A percentile compares a stretch with the other conserved stretches of the same genome.
These are phyloP conservation scores for Prosopocoilus inquinatus DNA, from an alignment of 2,888 invertebrate genomes.

Conservation along the genomic window DNA sequence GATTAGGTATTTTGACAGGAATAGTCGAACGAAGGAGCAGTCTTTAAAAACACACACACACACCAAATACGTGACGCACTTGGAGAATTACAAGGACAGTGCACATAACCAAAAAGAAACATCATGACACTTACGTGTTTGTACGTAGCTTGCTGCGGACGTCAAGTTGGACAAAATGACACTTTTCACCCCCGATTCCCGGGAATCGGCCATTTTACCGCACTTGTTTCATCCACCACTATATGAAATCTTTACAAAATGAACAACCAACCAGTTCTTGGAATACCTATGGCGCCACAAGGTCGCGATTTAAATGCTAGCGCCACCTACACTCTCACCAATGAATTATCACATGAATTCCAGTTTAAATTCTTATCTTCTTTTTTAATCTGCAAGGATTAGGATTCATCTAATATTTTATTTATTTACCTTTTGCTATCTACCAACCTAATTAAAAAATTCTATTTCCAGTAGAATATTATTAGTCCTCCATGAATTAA, in stretches of 20 bases:
- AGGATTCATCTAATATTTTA: not conserved
- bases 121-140: slow-evolving; percentile 38
- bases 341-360: no score
- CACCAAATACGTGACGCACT: slow-evolving; percentile 7
- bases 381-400: no score
- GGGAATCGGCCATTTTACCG: slow-evolving; percentile 37
- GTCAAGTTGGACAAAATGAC: slow-evolving; percentile 36
- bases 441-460: no score
- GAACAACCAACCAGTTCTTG: slow-evolving; percentile 22
- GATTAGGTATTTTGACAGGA: no score
- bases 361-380: no score
- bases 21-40: no score
- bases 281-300: slow-evolving; percentile 21
- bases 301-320: slow-evolving; percentile 7
- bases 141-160: slow-evolving; percentile 40
- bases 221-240: slow-evolving; percentile 29
- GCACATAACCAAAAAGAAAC: slow-evolving; percentile 1
- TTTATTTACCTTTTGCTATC: not conserved
- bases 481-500: no score
- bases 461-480: no score
- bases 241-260: slow-evolving; percentile 24
- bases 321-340: slow-evolving; percentile 10
- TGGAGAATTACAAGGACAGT: slow-evolving; percentile 10
- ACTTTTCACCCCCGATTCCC: slow-evolving; percentile 39
- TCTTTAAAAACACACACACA: no score